Percentiles rank a stretch among this genome's conserved stretches.
Evolutionary conservation across 2,888 invertebrate species (phyloP).

Genomic region (Bombylius major): DNA sequence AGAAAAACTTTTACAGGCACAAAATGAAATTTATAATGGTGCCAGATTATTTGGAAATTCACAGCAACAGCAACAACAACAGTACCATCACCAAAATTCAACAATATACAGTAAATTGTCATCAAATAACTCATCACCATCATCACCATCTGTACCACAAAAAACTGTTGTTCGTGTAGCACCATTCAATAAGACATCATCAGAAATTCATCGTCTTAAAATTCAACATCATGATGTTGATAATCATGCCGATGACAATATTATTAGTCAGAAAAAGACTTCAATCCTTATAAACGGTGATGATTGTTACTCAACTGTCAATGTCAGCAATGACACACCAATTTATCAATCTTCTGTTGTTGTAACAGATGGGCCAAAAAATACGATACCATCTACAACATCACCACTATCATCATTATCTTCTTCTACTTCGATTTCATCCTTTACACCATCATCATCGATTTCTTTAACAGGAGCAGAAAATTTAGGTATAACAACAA

Average conservation of each 20-base stretch:
- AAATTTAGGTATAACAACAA: slow-evolving; percentile 36
- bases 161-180: slow-evolving; percentile 41
- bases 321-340: slow-evolving; percentile 54
- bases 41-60: slow-evolving; percentile 10
- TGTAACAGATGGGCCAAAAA: slow-evolving; percentile 42
- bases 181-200: slow-evolving; percentile 30
- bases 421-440: too few species aligned
- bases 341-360: slow-evolving; percentile 62
- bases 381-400: slow-evolving; percentile 19
- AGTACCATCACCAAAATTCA: neutral
- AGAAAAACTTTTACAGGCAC: slow-evolving; percentile 9
- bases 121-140: neutral
- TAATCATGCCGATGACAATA: slow-evolving; percentile 7
- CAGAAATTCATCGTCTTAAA: slow-evolving; percentile 41
- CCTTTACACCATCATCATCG: slow-evolving; percentile 11
- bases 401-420: slow-evolving; percentile 3
- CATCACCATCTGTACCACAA: slow-evolving; percentile 12
- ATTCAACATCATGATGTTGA: slow-evolving; percentile 43
- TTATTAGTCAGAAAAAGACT: slow-evolving; percentile 43
- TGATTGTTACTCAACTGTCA: slow-evolving; percentile 63
- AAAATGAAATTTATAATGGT: slow-evolving; percentile 11
- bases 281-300: slow-evolving; percentile 62
- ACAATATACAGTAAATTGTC: neutral
- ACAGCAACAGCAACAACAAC: neutral
- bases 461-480: slow-evolving; percentile 18